Percentiles rank a stretch among this genome's conserved stretches.
These are phyloP conservation scores for Thumatha senex DNA, from an alignment of 2,888 invertebrate species.

Conservation along the genomic window DNA sequence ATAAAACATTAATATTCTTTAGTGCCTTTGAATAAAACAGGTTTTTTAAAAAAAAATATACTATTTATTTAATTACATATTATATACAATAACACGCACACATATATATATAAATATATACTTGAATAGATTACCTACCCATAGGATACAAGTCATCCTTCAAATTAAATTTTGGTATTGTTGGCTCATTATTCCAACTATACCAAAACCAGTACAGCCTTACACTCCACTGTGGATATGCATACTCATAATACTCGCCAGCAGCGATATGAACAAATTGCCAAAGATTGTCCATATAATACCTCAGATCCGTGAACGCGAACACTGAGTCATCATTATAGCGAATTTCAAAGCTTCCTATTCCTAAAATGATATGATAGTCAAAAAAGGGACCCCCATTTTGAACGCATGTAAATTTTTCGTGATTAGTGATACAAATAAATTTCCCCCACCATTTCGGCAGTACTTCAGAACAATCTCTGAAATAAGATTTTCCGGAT, in stretches of 20 bases:
- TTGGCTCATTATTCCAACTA: constrained; percentile 10
- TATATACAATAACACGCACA: too few relatives aligned
- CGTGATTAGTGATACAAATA: constrained; percentile 49
- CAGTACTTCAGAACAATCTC: constrained; percentile 52
- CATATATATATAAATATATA: too few relatives aligned
- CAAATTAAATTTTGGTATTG: constrained; percentile 14
- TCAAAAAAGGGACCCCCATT: constrained; percentile 50
- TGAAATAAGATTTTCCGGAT: constrained; percentile 7
- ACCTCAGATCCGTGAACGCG: constrained; percentile 60
- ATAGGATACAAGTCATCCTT: constrained; percentile 23
- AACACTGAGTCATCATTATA: constrained; percentile 56
- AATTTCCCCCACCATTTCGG: constrained; percentile 68
- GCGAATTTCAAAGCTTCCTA: constrained; percentile 63
- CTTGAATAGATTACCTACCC: constrained; percentile 17
- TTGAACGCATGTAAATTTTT: constrained; percentile 41
- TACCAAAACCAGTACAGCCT: background rate
- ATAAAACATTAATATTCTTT: too few relatives aligned
- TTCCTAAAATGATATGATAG: constrained; percentile 26
- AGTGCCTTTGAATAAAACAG: too few relatives aligned
- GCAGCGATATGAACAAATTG: constrained; percentile 28
- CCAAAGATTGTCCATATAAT: constrained; percentile 42
- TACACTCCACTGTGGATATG: constrained; percentile 54
- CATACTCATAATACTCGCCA: constrained; percentile 61
- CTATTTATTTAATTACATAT: too few relatives aligned
- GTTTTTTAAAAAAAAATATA: too few relatives aligned